A percentile compares a stretch with the other conserved stretches of the same genome.
phyloP scores from a whole-genome alignment of 2,797 vertebrate species.

The Gambelia wislizenii region DNA sequence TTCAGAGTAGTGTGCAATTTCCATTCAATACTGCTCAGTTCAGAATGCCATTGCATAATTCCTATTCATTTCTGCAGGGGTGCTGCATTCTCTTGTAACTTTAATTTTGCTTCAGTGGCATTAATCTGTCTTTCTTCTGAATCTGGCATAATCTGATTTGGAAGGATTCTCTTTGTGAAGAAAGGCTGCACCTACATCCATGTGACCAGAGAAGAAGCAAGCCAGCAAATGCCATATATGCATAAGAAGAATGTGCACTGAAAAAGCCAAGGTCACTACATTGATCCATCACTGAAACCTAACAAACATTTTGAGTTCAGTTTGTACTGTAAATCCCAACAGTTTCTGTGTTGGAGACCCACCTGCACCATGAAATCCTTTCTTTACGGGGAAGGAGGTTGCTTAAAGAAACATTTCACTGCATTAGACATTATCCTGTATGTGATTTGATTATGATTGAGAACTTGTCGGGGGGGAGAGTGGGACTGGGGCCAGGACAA shows the following conservation, averaged over 20 bases:
- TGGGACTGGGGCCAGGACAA: background rate
- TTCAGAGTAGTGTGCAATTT: background rate
- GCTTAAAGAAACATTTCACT: background rate
- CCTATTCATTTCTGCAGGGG: background rate
- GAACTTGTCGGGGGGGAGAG: background rate
- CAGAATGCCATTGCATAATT: no score
- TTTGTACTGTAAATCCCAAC: conserved; percentile 31
- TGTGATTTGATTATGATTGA: background rate
- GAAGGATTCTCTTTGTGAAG: background rate
- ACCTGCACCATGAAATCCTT: conserved; percentile 35
- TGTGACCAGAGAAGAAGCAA: background rate
- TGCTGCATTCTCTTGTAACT: accelerated
- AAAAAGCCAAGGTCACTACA: conserved; percentile 26
- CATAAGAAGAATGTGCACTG: conserved; percentile 10
- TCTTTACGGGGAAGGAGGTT: background rate
- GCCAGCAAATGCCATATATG: background rate
- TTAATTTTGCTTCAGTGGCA: background rate
- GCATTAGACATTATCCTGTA: background rate
- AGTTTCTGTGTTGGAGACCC: conserved; percentile 15
- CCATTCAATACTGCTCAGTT: background rate
- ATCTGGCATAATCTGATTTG: conserved; percentile 1
- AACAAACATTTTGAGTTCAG: background rate
- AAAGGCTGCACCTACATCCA: background rate
- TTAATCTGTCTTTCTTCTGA: no score
- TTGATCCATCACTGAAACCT: conserved; percentile 22